Percentiles rank a stretch among this genome's conserved stretches.
Conservation (phyloP, 2,113 vertebrate genomes). For the Macquaria australasica region DNA sequence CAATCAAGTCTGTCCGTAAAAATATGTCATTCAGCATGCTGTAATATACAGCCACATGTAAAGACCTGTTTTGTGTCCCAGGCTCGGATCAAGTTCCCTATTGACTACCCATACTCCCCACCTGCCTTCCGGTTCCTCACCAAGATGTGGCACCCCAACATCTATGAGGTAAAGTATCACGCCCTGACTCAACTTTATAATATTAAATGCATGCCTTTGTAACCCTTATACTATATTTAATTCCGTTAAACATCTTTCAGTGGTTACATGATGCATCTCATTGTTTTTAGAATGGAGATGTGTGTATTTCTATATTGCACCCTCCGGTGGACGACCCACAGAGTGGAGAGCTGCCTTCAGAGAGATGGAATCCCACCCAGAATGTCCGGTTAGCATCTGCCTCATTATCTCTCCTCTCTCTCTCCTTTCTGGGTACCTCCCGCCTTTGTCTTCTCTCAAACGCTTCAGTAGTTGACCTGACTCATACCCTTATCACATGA, state of each 20-base stretch:
- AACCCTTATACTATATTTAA: not conserved
- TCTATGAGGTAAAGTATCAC: conserved; percentile 90
- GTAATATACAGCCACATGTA: not conserved
- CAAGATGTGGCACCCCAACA: conserved; percentile 99
- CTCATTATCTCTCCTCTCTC: conserved; percentile 21
- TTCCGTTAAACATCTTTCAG: not conserved
- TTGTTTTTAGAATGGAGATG: conserved; percentile 91
- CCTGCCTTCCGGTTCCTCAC: conserved; percentile 97
- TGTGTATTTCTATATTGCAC: conserved; percentile 98
- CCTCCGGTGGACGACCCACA: conserved; percentile 97
- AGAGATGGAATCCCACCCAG: conserved; percentile 99
- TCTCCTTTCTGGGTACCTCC: conserved; percentile 21
- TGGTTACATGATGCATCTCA: not conserved
- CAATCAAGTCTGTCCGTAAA: not conserved
- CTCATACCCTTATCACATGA: conserved; percentile 41
- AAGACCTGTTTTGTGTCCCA: conserved; percentile 66
- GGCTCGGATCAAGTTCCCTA: conserved; percentile 96
- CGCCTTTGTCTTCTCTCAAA: conserved; percentile 20
- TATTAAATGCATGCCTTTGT: not conserved
- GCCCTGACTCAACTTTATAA: not conserved
- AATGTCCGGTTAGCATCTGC: conserved; percentile 92
- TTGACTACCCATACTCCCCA: conserved; percentile 97
- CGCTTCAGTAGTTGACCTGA: conserved; percentile 18
- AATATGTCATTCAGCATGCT: not conserved
- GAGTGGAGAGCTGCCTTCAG: conserved; percentile 96